Evolutionary conservation across 2,113 vertebrate species (phyloP).

Genomic region (Planiliza haematocheilus): DNA sequence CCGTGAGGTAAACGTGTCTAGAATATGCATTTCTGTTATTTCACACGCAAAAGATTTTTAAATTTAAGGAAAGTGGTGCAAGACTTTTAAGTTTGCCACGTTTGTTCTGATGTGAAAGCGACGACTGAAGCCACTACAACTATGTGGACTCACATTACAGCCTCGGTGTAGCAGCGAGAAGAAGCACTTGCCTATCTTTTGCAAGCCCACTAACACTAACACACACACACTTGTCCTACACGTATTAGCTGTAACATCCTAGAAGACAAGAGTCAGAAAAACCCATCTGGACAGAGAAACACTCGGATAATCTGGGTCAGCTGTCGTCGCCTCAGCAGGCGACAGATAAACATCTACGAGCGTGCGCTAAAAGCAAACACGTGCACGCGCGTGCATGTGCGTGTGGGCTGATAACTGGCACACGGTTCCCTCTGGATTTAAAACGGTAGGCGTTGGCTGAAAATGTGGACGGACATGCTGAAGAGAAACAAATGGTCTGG

Average conservation of each 20-base stretch:
- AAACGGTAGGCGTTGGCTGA: conserved; percentile 27
- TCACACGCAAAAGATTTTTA: too few relatives aligned
- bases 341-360: conserved; percentile 9
- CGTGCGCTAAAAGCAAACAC: conserved; percentile 6
- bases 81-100: neutral
- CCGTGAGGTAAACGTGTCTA: too few relatives aligned
- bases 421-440: conserved; percentile 11
- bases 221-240: neutral
- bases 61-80: too few relatives aligned
- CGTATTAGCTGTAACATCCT: neutral
- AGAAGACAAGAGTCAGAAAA: neutral
- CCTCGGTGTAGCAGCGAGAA: neutral
- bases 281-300: too few relatives aligned
- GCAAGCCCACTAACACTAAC: too few relatives aligned
- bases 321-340: conserved; percentile 4
- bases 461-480: conserved; percentile 28
- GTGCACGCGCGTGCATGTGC: neutral
- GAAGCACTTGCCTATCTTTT: neutral
- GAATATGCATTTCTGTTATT: too few relatives aligned
- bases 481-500: conserved; percentile 22
- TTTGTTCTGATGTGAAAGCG: neutral
- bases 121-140: neutral
- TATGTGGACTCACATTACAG: neutral
- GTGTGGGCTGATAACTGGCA: conserved; percentile 32
- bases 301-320: conserved; percentile 71